Evolutionary conservation across 2,113 vertebrate species (phyloP).

Genomic region (Gadus macrocephalus): DNA sequence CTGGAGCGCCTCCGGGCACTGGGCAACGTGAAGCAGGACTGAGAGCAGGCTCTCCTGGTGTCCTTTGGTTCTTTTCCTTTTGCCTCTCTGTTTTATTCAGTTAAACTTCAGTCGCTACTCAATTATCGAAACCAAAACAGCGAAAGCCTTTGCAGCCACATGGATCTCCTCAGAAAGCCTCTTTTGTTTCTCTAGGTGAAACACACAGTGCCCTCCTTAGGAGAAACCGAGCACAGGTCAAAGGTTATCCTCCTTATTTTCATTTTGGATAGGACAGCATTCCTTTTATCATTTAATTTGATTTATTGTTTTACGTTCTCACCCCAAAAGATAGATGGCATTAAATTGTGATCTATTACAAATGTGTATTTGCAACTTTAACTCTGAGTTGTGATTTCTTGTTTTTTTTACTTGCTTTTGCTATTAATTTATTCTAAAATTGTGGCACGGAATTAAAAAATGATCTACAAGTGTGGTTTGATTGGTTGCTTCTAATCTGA

Average conservation of each 20-base stretch:
- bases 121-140: too few relatives aligned
- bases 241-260: slow-evolving; percentile 16
- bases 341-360: not conserved
- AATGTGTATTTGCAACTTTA: not conserved
- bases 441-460: too few relatives aligned
- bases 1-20: slow-evolving; percentile 94
- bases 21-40: slow-evolving; percentile 86
- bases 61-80: slow-evolving; percentile 20
- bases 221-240: slow-evolving; percentile 12
- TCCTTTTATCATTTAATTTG: slow-evolving; percentile 16
- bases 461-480: too few relatives aligned
- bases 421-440: too few relatives aligned
- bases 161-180: not conserved
- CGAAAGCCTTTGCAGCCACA: too few relatives aligned
- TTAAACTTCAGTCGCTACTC: too few relatives aligned
- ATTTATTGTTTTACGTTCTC: slow-evolving; percentile 12
- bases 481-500: too few relatives aligned
- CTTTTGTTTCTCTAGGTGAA: slow-evolving; percentile 19
- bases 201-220: slow-evolving; percentile 7
- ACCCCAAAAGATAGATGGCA: not conserved
- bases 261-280: slow-evolving; percentile 19
- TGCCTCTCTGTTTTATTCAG: not conserved
- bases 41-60: slow-evolving; percentile 70
- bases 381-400: slow-evolving; percentile 1
- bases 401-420: too few relatives aligned